Base-by-base conservation (phyloP, 2,113 vertebrate species). In the Rhinopomastus cyanomelas region DNA sequence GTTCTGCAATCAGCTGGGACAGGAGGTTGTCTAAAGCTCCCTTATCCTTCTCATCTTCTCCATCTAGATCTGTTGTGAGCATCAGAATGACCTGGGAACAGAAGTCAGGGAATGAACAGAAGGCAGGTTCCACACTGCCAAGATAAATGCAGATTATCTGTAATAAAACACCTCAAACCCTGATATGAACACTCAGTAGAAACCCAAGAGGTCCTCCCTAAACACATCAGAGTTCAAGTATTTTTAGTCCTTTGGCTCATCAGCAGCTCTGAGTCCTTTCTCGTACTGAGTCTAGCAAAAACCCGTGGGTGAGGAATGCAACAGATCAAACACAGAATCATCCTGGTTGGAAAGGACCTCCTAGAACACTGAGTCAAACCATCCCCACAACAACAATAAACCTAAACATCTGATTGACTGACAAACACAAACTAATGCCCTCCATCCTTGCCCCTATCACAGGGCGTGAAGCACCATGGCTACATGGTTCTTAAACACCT, bases 11-110 rank as follows among this genome's bases (percentile, higher is more conserved):
- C 65, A 99, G 98, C 72, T 98, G 99, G 51, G 98, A 98, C 8
- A 99, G 97, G 7, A 99, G 97, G 82, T 99, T 99, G 92, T 99
- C 99, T 69, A 99, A 95, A 64, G 99, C 99, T 2, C 99, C 99
- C 88, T 99, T 99, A 93, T 99, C 99, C 92, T 99, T 99, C 95
- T 99, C 99, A 74, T 99, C 99, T 62, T 99, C 99, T 25, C 99
- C 99, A 91, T 99, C 99, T 42, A 99, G 96, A 95, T 99, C 99
- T 79, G 99, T 98, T 36, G 99, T 99, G 75, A 99, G 97, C 99
- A 99, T 99, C 81, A 99, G 97, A 81, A 99, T 98, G 77, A 99
- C 99, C 98, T 98, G 85, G 46, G 62, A 84, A 82, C 1, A 61
- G 44, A 53, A 75, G 75, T 12, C 9, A 80, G 34, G 74, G 20